phyloP scores from a whole-genome alignment of 1,140 invertebrate genomes.

The Penaeus chinensis region DNA sequence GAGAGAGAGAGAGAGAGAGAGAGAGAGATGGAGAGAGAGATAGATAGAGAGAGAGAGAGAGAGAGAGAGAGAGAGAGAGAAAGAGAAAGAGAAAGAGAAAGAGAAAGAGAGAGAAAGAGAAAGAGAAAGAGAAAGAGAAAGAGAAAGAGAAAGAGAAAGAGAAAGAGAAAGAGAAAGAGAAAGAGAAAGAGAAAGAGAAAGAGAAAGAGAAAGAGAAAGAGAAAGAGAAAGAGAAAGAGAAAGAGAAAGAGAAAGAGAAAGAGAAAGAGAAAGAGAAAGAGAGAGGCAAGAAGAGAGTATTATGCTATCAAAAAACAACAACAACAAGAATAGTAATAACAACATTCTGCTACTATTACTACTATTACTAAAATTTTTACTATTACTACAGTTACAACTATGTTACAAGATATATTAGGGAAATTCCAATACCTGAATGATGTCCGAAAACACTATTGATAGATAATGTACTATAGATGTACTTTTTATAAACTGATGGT shows the following conservation, averaged over 20 bases:
- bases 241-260: conserved; percentile 4
- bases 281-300: no score
- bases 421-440: no score
- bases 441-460: no score
- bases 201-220: background rate
- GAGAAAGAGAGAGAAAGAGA: background rate
- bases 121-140: background rate
- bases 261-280: conserved; percentile 10
- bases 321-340: no score
- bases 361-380: no score
- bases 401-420: no score
- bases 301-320: no score
- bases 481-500: no score
- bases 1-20: conserved; percentile 6
- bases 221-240: background rate
- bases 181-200: background rate
- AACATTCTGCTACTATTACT: no score
- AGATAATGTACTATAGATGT: no score
- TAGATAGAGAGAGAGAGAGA: background rate
- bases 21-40: background rate
- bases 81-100: background rate
- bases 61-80: background rate
- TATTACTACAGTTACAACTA: no score
- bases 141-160: background rate
- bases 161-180: conserved; percentile 19